A percentile compares a stretch with the other conserved stretches of the same genome.
Evolutionary conservation across 2,888 invertebrate species (phyloP).

Genomic region (Colostygia pectinataria): DNA sequence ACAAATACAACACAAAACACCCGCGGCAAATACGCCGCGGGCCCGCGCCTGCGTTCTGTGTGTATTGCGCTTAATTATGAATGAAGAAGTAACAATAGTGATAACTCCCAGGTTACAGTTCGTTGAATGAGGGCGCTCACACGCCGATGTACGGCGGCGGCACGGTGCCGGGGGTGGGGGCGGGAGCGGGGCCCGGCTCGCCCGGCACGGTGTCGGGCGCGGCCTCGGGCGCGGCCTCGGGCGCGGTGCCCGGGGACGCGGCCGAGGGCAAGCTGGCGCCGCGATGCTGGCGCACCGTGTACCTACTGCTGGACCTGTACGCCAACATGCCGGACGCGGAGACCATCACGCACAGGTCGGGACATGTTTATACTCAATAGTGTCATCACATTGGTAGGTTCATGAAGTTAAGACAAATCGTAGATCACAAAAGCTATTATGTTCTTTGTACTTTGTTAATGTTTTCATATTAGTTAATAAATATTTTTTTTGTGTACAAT

Average conservation of each 20-base stretch:
- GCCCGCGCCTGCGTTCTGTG: no score
- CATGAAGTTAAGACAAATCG: no score
- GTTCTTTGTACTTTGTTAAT: no score
- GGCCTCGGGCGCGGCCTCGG: constrained; percentile 29
- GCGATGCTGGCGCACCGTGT: constrained; percentile 97
- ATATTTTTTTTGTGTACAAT: no score
- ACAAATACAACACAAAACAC: no score
- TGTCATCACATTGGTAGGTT: no score
- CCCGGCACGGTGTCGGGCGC: constrained; percentile 6
- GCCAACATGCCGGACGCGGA: constrained; percentile 97
- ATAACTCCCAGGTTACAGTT: constrained; percentile 88
- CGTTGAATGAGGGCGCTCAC: constrained; percentile 88
- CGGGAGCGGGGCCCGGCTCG: neutral
- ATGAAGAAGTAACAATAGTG: no score
- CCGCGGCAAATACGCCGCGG: no score
- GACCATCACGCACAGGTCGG: constrained; percentile 90
- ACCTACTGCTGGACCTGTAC: constrained; percentile 95
- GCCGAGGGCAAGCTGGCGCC: constrained; percentile 80
- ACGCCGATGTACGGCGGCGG: constrained; percentile 82
- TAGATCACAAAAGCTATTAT: no score
- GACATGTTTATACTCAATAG: no score
- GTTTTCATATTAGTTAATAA: no score
- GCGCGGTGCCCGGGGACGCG: constrained; percentile 29
- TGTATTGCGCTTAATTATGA: no score
- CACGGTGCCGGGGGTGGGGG: neutral